Conservation (phyloP, 2,113 vertebrate genomes). For the Phalacrocorax pelagicus region DNA sequence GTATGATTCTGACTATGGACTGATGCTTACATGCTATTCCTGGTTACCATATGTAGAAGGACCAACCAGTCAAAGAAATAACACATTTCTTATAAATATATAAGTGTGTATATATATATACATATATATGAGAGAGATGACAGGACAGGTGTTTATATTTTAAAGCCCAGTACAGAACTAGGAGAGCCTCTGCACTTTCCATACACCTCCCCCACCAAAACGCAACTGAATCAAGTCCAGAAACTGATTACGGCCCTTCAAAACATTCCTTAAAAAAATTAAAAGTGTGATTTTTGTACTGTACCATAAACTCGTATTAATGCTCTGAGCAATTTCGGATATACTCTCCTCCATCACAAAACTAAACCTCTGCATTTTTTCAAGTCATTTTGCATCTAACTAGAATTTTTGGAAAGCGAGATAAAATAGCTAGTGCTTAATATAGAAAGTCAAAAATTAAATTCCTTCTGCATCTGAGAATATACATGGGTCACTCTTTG, state of each 20-base stretch:
- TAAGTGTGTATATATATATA: slow-evolving; percentile 22
- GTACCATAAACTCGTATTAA: slow-evolving; percentile 56
- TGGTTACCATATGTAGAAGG: slow-evolving; percentile 46
- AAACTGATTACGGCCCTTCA: slow-evolving; percentile 13
- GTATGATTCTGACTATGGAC: slow-evolving; percentile 20
- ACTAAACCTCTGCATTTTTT: slow-evolving; percentile 53
- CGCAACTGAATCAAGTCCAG: slow-evolving; percentile 37
- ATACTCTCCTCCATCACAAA: slow-evolving; percentile 67
- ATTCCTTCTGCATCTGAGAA: slow-evolving; percentile 58
- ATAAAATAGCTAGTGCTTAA: slow-evolving; percentile 63
- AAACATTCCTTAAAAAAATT: slow-evolving; percentile 11
- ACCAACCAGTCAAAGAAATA: slow-evolving; percentile 50
- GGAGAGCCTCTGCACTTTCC: not conserved
- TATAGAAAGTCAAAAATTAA: slow-evolving; percentile 61
- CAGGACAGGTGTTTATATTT: slow-evolving; percentile 38
- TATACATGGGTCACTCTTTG: slow-evolving; percentile 46
- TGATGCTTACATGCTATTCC: slow-evolving; percentile 54
- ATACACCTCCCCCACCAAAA: not conserved
- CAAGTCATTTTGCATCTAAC: slow-evolving; percentile 44
- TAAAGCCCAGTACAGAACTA: slow-evolving; percentile 31
- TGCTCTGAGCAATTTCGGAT: slow-evolving; percentile 56
- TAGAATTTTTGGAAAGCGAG: slow-evolving; percentile 70
- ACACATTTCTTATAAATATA: slow-evolving; percentile 68
- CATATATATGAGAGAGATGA: slow-evolving; percentile 27
- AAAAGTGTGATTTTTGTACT: slow-evolving; percentile 44